Evolutionary conservation across 2,113 vertebrate genomes (phyloP).

Genomic region (Mastomys coucha): DNA sequence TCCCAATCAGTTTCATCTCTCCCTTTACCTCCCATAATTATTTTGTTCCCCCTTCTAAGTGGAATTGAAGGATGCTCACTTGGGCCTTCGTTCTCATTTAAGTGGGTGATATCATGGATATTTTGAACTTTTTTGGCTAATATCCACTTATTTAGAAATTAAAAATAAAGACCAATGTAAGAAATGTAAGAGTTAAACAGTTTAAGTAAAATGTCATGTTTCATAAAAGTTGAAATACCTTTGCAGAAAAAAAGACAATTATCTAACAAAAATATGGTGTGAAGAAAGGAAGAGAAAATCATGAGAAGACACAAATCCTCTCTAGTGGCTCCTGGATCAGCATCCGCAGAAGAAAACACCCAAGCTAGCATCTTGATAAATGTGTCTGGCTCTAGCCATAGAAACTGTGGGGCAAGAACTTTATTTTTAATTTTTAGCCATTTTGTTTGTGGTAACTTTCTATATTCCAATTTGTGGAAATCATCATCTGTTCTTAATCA

Average conservation of each 20-base stretch:
- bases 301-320: neutral
- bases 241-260: neutral
- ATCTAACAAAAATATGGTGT: neutral
- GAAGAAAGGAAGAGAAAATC: neutral
- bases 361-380: neutral
- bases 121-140: too few species aligned
- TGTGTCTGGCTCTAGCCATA: neutral
- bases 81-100: too few species aligned
- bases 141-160: too few species aligned
- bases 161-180: too few species aligned
- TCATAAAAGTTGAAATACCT: neutral
- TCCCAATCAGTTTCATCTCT: too few species aligned
- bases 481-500: neutral
- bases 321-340: too few species aligned
- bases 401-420: neutral
- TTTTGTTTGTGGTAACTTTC: neutral
- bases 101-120: too few species aligned
- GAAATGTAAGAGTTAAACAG: neutral
- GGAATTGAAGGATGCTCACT: too few species aligned
- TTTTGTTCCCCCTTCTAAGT: too few species aligned
- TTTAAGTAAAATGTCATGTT: neutral
- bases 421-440: neutral
- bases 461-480: neutral
- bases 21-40: too few species aligned
- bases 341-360: neutral